These are phyloP conservation scores for Hypomecis punctinalis DNA, from an alignment of 2,888 invertebrate species.

Conservation along the genomic window DNA sequence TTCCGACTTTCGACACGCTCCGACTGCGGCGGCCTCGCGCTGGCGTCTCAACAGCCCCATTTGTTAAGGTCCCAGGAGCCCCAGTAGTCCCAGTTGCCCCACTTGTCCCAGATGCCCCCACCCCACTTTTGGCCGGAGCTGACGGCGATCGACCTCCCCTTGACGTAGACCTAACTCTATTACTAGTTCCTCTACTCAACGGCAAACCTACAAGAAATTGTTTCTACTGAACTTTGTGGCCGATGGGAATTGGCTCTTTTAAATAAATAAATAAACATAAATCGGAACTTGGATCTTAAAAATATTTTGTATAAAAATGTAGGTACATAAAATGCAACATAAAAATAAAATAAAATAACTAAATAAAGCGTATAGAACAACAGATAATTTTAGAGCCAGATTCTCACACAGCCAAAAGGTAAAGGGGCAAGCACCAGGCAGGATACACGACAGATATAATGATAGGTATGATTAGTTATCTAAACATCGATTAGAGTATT, in stretches of 20 bases:
- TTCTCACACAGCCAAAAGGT: conserved; percentile 58
- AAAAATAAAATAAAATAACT: background rate
- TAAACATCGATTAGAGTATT: conserved; percentile 36
- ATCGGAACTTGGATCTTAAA: background rate
- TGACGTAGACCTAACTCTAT: conserved; percentile 84
- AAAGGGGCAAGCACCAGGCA: conserved; percentile 74
- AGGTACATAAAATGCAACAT: too few relatives aligned
- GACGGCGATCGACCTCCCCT: conserved; percentile 79
- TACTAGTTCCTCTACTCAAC: conserved; percentile 86
- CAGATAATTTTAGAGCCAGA: conserved; percentile 53
- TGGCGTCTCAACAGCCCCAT: conserved; percentile 60
- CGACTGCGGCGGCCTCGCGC: conserved; percentile 76
- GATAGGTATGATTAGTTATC: conserved; percentile 14
- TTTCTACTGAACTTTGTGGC: conserved; percentile 62
- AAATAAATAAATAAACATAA: conserved; percentile 3
- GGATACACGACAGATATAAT: conserved; percentile 60
- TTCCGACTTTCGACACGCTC: conserved; percentile 82
- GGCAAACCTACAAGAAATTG: conserved; percentile 86
- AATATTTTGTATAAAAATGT: background rate
- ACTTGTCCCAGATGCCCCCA: conserved; percentile 44
- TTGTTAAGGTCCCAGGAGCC: conserved; percentile 45
- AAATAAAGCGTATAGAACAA: background rate
- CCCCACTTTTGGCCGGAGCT: conserved; percentile 72
- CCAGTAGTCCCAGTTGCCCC: conserved; percentile 47
- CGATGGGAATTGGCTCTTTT: conserved; percentile 63